These are phyloP conservation scores for Heliconius nattereri DNA, from an alignment of 1,140 invertebrate species.

Conservation along the genomic window DNA sequence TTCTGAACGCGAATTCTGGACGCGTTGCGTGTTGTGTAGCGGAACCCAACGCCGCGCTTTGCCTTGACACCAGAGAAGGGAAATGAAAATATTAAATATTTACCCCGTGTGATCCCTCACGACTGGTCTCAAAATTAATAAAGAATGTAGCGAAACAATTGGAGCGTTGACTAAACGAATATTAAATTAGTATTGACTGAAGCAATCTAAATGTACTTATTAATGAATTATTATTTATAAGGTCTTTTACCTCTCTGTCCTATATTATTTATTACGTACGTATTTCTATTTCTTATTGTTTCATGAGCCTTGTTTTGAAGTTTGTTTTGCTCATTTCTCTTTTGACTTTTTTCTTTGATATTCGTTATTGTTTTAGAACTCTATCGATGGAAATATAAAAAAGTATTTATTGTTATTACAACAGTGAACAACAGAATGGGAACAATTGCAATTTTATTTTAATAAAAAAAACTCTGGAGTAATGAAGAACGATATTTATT, in stretches of 20 bases:
- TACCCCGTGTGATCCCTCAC: too few species aligned
- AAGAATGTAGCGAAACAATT: neutral
- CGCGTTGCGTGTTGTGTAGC: too few species aligned
- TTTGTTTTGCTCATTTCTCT: slow-evolving; percentile 57
- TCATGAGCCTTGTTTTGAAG: slow-evolving; percentile 68
- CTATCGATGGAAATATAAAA: slow-evolving; percentile 30
- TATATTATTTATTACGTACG: neutral
- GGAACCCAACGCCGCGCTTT: too few species aligned
- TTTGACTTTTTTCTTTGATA: slow-evolving; percentile 63
- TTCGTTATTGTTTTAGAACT: slow-evolving; percentile 39
- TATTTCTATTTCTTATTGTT: slow-evolving; percentile 61
- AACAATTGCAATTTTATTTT: neutral
- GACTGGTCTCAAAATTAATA: too few species aligned
- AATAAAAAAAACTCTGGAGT: neutral
- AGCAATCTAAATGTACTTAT: neutral
- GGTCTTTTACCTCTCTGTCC: slow-evolving; percentile 46
- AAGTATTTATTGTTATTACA: slow-evolving; percentile 3
- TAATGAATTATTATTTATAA: slow-evolving; percentile 12
- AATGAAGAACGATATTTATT: neutral
- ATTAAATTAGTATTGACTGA: slow-evolving; percentile 6
- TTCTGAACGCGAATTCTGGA: too few species aligned
- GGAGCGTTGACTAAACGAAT: neutral
- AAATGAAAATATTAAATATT: too few species aligned
- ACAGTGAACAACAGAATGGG: neutral
- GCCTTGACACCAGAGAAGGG: too few species aligned